A percentile compares a stretch with the other conserved stretches of the same genome.
These are phyloP conservation scores for Scolopax bukidnonensis DNA, from an alignment of 2,797 vertebrate genomes.

Conservation along the genomic window DNA sequence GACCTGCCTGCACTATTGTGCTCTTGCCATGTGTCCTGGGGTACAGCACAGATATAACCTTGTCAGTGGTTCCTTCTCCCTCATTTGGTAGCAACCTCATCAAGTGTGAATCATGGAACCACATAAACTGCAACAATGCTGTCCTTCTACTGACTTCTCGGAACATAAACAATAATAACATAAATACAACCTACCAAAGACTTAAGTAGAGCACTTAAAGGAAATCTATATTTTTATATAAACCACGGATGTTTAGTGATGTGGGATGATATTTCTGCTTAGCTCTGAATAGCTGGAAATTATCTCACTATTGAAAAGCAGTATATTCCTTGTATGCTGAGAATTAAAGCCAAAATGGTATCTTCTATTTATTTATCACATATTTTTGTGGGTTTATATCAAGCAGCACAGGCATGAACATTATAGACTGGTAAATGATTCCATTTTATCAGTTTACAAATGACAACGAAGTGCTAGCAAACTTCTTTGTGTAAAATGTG, in stretches of 20 bases:
- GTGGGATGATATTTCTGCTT: conserved; percentile 54
- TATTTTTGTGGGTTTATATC: neutral
- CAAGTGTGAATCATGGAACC: conserved; percentile 77
- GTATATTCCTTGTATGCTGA: neutral
- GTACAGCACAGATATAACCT: neutral
- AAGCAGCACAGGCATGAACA: neutral
- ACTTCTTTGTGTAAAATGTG: neutral
- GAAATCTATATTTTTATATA: conserved; percentile 79
- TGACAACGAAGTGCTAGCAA: neutral
- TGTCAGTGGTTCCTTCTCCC: neutral
- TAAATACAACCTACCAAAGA: conserved; percentile 71
- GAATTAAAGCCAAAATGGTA: conserved; percentile 1
- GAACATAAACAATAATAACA: conserved; percentile 78
- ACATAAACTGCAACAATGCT: conserved; percentile 59
- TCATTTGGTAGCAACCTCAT: conserved; percentile 46
- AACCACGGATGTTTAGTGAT: conserved; percentile 73
- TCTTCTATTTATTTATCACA: neutral
- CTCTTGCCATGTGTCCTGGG: neutral
- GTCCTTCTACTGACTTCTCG: conserved; percentile 67
- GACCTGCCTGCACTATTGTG: neutral
- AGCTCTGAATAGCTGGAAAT: conserved; percentile 58
- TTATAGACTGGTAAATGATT: neutral
- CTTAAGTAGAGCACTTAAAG: conserved; percentile 77
- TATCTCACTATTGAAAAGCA: conserved; percentile 24
- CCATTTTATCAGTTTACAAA: neutral